These are phyloP conservation scores for Gnathonemus echidnorhynchus DNA, from an alignment of 2,113 vertebrate species.

Conservation along the genomic window DNA sequence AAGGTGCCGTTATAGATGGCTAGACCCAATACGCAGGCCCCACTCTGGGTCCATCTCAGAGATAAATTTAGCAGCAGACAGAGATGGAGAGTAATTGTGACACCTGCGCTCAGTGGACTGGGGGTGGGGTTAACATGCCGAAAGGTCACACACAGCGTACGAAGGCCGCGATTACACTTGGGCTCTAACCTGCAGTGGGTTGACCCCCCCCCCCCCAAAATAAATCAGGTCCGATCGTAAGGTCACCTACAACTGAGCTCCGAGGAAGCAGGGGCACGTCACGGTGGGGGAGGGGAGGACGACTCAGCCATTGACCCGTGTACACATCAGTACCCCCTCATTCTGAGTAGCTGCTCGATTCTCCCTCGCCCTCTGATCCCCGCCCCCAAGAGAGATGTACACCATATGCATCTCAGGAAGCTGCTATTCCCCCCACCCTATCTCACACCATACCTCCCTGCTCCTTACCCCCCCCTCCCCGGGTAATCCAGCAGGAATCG, in stretches of 20 bases:
- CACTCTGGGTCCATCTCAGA: background rate
- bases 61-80: background rate
- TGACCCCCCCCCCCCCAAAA: background rate
- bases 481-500: background rate
- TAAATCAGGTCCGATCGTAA: background rate
- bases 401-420: background rate
- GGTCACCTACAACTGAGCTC: background rate
- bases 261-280: background rate
- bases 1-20: background rate
- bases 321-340: background rate
- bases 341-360: background rate
- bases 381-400: background rate
- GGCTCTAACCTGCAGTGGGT: background rate
- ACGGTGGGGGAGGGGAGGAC: background rate
- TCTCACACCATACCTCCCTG: background rate
- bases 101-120: background rate
- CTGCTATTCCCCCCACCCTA: background rate
- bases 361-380: background rate
- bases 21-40: background rate
- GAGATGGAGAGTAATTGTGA: background rate
- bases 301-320: background rate
- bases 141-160: background rate
- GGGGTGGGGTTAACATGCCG: background rate
- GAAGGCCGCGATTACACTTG: background rate
- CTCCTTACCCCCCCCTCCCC: background rate